Percentiles rank a stretch among this genome's conserved stretches.
Evolutionary conservation across 2,888 invertebrate genomes (phyloP).

Genomic region (Erebia ligea): DNA sequence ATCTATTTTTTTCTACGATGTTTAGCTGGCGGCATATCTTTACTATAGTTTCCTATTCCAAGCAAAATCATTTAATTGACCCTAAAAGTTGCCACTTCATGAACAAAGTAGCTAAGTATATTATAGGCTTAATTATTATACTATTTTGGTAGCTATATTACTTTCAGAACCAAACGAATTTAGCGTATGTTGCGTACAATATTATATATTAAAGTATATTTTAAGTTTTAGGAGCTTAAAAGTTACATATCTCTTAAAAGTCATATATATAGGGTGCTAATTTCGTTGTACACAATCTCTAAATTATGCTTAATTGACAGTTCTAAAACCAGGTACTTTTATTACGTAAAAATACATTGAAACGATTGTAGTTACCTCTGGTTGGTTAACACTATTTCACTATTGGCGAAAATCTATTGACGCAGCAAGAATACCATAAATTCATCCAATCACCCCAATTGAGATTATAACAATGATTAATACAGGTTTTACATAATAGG

Average conservation of each 20-base stretch:
- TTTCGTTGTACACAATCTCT: too few species aligned
- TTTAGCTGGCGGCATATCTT: not conserved
- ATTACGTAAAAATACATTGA: too few species aligned
- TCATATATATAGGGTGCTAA: conserved; percentile 14
- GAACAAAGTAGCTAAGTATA: conserved; percentile 27
- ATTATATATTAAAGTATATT: conserved; percentile 12
- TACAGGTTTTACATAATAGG: too few species aligned
- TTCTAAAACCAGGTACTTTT: too few species aligned
- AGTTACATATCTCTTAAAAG: conserved; percentile 34
- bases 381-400: too few species aligned
- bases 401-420: too few species aligned
- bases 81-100: conserved; percentile 4
- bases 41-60: not conserved
- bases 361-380: too few species aligned
- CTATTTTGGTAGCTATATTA: conserved; percentile 35
- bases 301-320: not conserved
- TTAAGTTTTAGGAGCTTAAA: conserved; percentile 23
- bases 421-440: too few species aligned
- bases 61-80: conserved; percentile 27
- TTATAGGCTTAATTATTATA: not conserved
- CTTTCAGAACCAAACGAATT: conserved; percentile 31
- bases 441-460: too few species aligned
- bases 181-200: conserved; percentile 14
- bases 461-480: too few species aligned
- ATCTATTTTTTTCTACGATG: too few species aligned